Evolutionary conservation across 2,797 vertebrate species (phyloP).

Genomic region (Dendrocincla fuliginosa): DNA sequence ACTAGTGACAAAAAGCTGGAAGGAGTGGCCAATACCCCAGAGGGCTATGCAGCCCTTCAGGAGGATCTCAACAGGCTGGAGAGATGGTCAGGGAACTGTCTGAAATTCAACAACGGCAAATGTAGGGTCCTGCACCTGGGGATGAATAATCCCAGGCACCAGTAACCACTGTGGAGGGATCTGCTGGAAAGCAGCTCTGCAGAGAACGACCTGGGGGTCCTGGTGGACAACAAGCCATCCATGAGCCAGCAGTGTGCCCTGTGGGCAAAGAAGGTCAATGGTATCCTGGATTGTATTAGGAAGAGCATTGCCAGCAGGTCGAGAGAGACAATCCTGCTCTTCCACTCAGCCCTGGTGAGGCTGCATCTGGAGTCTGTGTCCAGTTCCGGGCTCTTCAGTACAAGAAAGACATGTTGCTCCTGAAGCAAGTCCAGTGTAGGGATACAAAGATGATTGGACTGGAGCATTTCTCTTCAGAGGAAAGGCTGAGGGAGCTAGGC

Average conservation of each 20-base stretch:
- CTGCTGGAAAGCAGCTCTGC: neutral
- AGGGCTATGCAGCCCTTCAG: neutral
- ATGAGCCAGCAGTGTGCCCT: neutral
- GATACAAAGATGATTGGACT: neutral
- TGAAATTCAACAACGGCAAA: neutral
- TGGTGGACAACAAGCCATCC: neutral
- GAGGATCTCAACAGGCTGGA: neutral
- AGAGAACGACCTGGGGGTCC: neutral
- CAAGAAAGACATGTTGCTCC: neutral
- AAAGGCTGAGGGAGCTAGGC: neutral
- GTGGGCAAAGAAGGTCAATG: neutral
- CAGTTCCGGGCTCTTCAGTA: neutral
- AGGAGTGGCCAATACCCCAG: neutral
- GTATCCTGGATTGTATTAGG: too few relatives aligned
- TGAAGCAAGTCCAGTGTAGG: neutral
- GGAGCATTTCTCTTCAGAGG: neutral
- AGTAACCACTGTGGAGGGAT: neutral
- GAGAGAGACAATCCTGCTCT: neutral
- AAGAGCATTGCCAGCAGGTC: neutral
- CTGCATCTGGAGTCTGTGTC: neutral
- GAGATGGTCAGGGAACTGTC: neutral
- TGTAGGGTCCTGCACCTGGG: neutral
- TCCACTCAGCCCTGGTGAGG: neutral
- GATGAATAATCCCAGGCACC: neutral
- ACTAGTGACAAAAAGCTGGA: neutral